Base-by-base conservation (phyloP, 2,888 invertebrate species). In the Meiosimyza platycephala region DNA sequence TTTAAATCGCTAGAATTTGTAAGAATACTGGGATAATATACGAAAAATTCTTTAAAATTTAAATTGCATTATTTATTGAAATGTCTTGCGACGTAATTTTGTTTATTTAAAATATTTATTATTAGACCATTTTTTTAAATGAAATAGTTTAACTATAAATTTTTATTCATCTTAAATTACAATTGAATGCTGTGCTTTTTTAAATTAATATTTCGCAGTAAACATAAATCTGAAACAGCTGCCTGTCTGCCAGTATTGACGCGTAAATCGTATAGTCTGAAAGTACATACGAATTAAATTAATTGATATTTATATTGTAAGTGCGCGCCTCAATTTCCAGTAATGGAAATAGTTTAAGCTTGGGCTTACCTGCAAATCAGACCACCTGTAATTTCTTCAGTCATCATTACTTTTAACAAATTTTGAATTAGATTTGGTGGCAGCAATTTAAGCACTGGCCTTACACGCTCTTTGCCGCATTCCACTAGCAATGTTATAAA, bases 211-310 rank as follows among this genome's bases (percentile, higher is more conserved):
- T 95, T 95, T 76, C 95, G 90, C 80, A 95, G 90, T 81, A 96
- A 90, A 85, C 96, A 96, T 73, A 97, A 88, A 86, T 96, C 96
- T 81, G 95, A 91, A 1, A 96, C 95, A 70, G 95, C 95, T 73
- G 94, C 92, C 83, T 94, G 94, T 72, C 96, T 90, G 1, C 97
- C 96, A 70, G 91, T 90, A 22, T 90, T 87, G 22, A 92, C 91
- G 66, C 92, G 90, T 64, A 96, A 89, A 86, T 96, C 96, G 85
- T 97, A 95, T 75, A 88, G 81, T 71, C 88, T 85, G 65, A 22
- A 88, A 79, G 7, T 5, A 7, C 15, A 64, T 22, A 11, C 9
- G 7, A 60, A 59, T 33, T 40, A 3, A 9, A 71, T 72, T 16
- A 12, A 72, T 55, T 52, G 48, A 62, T 62, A 57, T 51, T 62